Base-by-base conservation (phyloP, 2,113 vertebrate species). In the Eurystomus gularis region DNA sequence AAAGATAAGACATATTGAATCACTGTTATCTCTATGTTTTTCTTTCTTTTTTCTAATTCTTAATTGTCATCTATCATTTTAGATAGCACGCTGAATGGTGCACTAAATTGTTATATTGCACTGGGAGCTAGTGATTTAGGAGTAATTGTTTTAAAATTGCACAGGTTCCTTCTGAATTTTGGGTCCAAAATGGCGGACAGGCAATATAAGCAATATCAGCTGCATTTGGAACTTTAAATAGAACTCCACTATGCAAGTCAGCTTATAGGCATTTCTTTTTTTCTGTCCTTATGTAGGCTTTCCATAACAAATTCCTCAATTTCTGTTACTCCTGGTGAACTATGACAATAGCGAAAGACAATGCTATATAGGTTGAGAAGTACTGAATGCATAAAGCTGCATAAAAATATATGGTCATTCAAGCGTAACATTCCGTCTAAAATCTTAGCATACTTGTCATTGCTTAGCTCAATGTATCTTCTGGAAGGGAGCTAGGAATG, bases 201-300 rank as follows among this genome's bases (percentile, higher is more conserved):
- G 21, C 40, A 78, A 44, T 44, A 77, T 40, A 73, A 77, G 70
- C 33, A 31, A 0, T 66, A 24, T 48, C 31, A 46, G 37, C 9
- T 40, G 5, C 3, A 58, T 82, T 75, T 82, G 9, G 28, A 84
- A 62, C 11, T 51, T 51, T 18, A 85, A 93, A 24, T 26, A 66
- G 7, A 89, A 44, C 6, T 70, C 8, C 4, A 6, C 13, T 46
- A 28, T 46, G 9, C 51, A 89, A 81, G 3, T 1, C 24, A 13
- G 6, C 1, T 48, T 57, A 48, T 0, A 66, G 5, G 4, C 4
- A 3, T 62, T 90, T 60, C 2, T 44, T 52, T 55, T n/a, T 69
- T 28, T 37, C 12, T 51, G 8, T 48, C 44, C 10, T 68, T 62
- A 13, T 14, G 23, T 9, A 49, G 9, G 3, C 3, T 75, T 90